phyloP scores from a whole-genome alignment of 2,113 vertebrate genomes.

The Pseudorhombus dupliciocellatus region DNA sequence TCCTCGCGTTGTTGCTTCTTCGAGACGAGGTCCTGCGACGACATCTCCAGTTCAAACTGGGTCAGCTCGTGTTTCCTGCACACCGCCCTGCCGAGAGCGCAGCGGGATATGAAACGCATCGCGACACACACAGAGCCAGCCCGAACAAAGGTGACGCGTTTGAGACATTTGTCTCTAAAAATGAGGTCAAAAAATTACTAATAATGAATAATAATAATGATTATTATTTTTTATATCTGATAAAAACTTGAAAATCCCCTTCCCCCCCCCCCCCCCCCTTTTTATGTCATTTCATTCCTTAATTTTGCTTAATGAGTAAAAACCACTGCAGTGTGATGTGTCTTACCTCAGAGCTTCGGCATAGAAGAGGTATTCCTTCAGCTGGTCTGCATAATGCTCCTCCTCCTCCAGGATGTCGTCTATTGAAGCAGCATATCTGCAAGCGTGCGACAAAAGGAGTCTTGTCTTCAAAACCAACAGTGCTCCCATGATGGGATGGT shows the following conservation, averaged over 20 bases:
- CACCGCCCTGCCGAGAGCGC: conserved; percentile 84
- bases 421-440: conserved; percentile 91
- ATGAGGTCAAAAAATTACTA: no score
- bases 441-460: conserved; percentile 6
- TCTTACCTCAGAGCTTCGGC: conserved; percentile 79
- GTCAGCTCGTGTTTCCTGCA: conserved; percentile 95
- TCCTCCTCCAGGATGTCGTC: conserved; percentile 97
- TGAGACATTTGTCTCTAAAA: not conserved
- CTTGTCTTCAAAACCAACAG: not conserved
- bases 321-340: not conserved
- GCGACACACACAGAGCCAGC: not conserved
- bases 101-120: not conserved
- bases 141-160: not conserved
- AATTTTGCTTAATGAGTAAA: not conserved
- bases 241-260: no score
- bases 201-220: no score
- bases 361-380: conserved; percentile 82
- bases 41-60: conserved; percentile 93
- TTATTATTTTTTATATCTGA: no score
- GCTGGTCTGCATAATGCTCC: conserved; percentile 94
- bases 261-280: no score
- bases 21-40: conserved; percentile 87
- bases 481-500: no score
- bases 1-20: conserved; percentile 96
- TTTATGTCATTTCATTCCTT: no score